Base-by-base conservation (phyloP, 2,797 vertebrate species). In the Cyprinella venusta region DNA sequence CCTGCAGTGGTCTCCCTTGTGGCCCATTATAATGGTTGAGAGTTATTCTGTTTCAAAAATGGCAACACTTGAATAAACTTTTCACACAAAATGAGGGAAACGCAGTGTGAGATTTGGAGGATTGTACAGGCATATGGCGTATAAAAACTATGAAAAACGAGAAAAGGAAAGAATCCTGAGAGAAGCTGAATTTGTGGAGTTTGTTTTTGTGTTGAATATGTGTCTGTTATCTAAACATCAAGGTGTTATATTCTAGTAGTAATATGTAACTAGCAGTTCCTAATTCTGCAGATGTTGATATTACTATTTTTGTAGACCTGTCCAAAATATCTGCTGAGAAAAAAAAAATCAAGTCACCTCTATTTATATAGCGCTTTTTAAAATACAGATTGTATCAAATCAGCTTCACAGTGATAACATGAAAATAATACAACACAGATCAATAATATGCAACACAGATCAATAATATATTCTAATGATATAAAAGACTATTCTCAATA, bases 21-120 rank as follows among this genome's bases (percentile, higher is more conserved):
- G 86, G 89, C 91, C 64, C 90, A 92, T 72, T 89, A 89, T 80
- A 90, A 91, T n/a, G 90, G 87, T 77, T 92, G 90, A 91, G 79
- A 80, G n/a, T 4, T 69, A 68, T 24, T 50, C 67, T 8, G 50
- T 59, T 71, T 64, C 3, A 24, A 33, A 79, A 72, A 64, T 67
- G 9, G 19, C 50, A 50, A 54, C 64, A 84, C 30, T 30, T 69
- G 16, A 81, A 85, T 48, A 56, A 65, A 61, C 4, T 10, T 71
- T 85, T 70, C 12, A 76, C 61, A 67, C 45, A 21, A 52, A 75
- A 64, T 64, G 26, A 81, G 56, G 42, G 8, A 64, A 81, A 72
- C 50, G 42, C 19, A 36, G 40, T 63, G 19, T 45, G 19, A 63
- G 21, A 45, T 71, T 81, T 63, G 26, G 26, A 71, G 16, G n/a